Conservation (phyloP, 2,888 invertebrate species). For the Quadroppia sp. region DNA sequence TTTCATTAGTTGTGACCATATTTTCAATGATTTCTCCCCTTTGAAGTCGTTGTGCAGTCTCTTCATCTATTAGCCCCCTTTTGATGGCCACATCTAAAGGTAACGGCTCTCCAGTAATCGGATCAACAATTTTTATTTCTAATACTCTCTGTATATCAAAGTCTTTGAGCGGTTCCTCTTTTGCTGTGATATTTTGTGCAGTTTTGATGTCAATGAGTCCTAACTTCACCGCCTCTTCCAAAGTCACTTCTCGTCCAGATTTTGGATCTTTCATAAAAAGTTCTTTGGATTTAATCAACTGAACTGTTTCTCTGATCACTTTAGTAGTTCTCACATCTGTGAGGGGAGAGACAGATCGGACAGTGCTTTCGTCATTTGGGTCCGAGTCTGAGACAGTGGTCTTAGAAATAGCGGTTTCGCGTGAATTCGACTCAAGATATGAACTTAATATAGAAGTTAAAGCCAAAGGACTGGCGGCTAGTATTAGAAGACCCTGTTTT, state of each 20-base stretch:
- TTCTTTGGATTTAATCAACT: slow-evolving; percentile 34
- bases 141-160: slow-evolving; percentile 20
- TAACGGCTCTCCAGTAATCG: slow-evolving; percentile 71
- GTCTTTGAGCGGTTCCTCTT: slow-evolving; percentile 29
- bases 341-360: background rate
- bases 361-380: background rate
- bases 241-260: slow-evolving; percentile 64
- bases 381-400: slow-evolving; percentile 6
- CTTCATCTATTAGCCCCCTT: slow-evolving; percentile 54
- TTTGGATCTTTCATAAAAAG: slow-evolving; percentile 56
- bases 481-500: slow-evolving; percentile 44
- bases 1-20: slow-evolving; percentile 38
- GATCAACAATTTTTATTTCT: slow-evolving; percentile 59
- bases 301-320: slow-evolving; percentile 35
- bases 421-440: background rate
- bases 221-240: slow-evolving; percentile 52
- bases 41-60: slow-evolving; percentile 45
- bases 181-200: slow-evolving; percentile 68
- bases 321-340: slow-evolving; percentile 2
- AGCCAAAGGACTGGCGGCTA: slow-evolving; percentile 35
- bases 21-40: slow-evolving; percentile 39
- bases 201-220: slow-evolving; percentile 54
- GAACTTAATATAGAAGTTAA: slow-evolving; percentile 17
- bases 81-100: slow-evolving; percentile 75
- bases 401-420: background rate